Evolutionary conservation across 1,140 invertebrate genomes (phyloP), one percentile per base, ranked within the genome.

Genomic region (Ostrea edulis): DNA sequence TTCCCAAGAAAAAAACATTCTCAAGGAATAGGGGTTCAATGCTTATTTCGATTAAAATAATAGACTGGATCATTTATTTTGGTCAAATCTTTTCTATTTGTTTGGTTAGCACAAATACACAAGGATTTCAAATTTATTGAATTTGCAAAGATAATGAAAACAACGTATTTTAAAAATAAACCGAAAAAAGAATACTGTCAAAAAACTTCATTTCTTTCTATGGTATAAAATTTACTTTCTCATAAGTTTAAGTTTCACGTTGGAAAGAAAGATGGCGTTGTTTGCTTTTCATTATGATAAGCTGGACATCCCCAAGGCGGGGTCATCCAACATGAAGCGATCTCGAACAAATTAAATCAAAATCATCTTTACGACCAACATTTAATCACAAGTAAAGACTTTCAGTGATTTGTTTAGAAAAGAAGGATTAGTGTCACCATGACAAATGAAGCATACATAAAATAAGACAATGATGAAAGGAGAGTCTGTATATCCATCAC

Each of bases 341-440:
- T 29, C 68, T n/a, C 55, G 55, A 77, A 35, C 9, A 77, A 77
- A 77, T 77, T 77, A 77, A 25, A 71, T 71, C 65, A 22, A 77
- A 77, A 77, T 77, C 68, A 77, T 77, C 68, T 77, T 77, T 77
- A 77, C 25, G 68, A 77, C 68, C 68, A 77, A 77, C 29, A 35
- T 77, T 35, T 77, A 14, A 77, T 77, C 68, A 11, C 25, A 77
- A 25, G 68, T 25, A 77, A 77, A 35, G 68, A 77, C 25, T 29
- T 8, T 77, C 68, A 77, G 29, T 77, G 29, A 35, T 77, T 77
- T 68, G n/a, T 35, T 77, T 25, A 77, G 25, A 29, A 25, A 9
- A 9, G 68, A 77, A 35, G 68, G 29, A 77, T 77, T 77, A 35
- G 25, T 22, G 68, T 35, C 68, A 77, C 68, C 68, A 17, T 29